These are phyloP conservation scores for Adineta ricciae DNA, from an alignment of 2,888 invertebrate genomes.

Conservation along the genomic window DNA sequence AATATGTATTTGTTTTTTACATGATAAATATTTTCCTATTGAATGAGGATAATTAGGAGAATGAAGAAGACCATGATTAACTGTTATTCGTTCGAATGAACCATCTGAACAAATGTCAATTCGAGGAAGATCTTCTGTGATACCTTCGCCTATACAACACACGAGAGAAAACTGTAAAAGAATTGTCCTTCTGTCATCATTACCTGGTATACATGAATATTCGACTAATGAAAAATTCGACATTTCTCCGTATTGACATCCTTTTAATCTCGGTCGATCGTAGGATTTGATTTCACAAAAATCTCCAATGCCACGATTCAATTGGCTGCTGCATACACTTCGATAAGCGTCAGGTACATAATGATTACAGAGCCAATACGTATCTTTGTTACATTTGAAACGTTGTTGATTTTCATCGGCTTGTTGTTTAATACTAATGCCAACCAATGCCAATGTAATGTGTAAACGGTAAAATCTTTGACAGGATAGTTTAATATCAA, in stretches of 20 bases:
- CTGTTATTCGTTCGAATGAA: not conserved
- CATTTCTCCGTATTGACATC: not conserved
- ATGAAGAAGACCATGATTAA: not conserved
- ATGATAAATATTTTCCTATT: not conserved
- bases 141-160: not conserved
- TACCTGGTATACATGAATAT: conserved; percentile 18
- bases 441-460: not conserved
- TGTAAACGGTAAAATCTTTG: not conserved
- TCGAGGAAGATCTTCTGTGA: not conserved
- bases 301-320: not conserved
- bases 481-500: not conserved
- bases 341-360: not conserved
- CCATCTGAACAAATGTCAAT: not conserved
- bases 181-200: not conserved
- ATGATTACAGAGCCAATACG: not conserved
- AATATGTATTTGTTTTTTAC: not conserved
- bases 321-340: not conserved
- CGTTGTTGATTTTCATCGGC: not conserved
- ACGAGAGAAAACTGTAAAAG: not conserved
- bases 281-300: not conserved
- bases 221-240: not conserved
- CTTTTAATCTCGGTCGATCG: not conserved
- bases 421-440: not conserved
- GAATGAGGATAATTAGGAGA: not conserved
- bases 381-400: conserved; percentile 9